Conservation (phyloP, 2,888 invertebrate genomes). For the Heliconius erato region DNA sequence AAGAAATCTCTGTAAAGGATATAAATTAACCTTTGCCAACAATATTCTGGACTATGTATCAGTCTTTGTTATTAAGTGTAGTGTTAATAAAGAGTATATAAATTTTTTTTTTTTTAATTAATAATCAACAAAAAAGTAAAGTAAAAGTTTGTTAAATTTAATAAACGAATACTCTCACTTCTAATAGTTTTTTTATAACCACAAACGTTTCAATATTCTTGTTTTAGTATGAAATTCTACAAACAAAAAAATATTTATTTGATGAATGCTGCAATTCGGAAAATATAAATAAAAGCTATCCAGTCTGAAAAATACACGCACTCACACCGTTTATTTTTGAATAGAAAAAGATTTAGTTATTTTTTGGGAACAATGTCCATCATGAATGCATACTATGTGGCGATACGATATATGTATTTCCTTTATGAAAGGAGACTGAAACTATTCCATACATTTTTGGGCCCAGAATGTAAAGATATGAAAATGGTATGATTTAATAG, state of each 20-base stretch:
- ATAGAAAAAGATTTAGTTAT: conserved; percentile 14
- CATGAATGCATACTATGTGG: not conserved
- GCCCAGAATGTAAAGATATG: no score
- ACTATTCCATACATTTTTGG: no score
- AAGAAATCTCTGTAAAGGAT: no score
- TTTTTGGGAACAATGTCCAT: not conserved
- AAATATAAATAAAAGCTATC: not conserved
- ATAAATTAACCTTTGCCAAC: no score
- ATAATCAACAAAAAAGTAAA: not conserved
- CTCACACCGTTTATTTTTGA: conserved; percentile 1
- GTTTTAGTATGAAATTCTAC: not conserved
- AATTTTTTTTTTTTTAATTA: no score
- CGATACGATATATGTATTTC: not conserved
- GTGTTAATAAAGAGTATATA: no score
- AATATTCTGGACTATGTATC: no score
- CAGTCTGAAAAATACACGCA: not conserved
- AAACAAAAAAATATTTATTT: not conserved
- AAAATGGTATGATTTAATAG: no score
- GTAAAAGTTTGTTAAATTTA: not conserved
- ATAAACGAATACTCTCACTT: not conserved
- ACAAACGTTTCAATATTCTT: not conserved
- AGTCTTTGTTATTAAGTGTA: no score
- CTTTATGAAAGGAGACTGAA: no score
- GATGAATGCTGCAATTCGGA: not conserved
- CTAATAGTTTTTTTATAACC: not conserved